These are phyloP conservation scores for Drosophila lutescens DNA, from an alignment of 2,888 invertebrate species.

Conservation along the genomic window DNA sequence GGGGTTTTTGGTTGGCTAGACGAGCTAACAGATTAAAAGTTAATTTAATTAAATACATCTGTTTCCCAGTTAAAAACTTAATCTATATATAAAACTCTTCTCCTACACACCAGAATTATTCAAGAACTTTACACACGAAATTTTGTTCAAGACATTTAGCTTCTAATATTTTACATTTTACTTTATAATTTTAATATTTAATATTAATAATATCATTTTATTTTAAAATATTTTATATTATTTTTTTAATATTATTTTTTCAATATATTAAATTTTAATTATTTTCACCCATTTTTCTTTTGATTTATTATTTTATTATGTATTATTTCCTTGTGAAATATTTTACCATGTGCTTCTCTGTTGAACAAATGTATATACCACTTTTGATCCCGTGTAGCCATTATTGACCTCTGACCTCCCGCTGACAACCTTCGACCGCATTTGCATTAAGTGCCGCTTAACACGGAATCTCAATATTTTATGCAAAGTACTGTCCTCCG, in stretches of 20 bases:
- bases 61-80: no score
- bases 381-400: slow-evolving; percentile 38
- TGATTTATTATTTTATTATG: neutral
- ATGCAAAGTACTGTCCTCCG: slow-evolving; percentile 73
- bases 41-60: neutral
- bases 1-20: neutral
- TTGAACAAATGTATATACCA: slow-evolving; percentile 2
- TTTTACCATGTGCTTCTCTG: neutral
- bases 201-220: no score
- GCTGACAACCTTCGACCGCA: slow-evolving; percentile 60
- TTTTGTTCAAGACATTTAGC: no score
- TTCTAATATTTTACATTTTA: no score
- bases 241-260: no score
- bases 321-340: neutral
- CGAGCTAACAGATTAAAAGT: neutral
- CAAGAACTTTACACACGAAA: no score
- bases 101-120: no score
- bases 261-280: no score
- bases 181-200: no score
- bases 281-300: neutral
- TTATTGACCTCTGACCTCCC: slow-evolving; percentile 22
- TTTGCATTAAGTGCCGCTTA: slow-evolving; percentile 83
- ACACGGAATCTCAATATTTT: slow-evolving; percentile 82
- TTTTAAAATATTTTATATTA: no score
- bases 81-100: no score